Evolutionary conservation across 2,113 vertebrate species (phyloP), one percentile per base, ranked within the genome.

Genomic region (Pterocles burchelli): DNA sequence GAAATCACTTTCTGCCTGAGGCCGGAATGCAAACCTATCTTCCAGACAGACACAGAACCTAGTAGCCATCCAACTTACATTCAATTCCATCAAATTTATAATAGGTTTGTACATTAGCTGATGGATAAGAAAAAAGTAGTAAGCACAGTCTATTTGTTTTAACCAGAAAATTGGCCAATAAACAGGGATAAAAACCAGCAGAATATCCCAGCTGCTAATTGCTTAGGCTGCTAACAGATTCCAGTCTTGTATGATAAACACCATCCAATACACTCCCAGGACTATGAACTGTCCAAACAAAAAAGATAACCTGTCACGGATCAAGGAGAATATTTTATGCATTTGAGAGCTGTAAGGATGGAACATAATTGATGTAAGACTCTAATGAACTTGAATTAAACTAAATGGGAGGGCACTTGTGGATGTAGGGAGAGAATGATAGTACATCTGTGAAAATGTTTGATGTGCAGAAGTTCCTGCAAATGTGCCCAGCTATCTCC

Each of bases 1-100:
- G 59, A 91, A 95, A 85, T 77, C 28, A 48, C 55, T 87, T 85
- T 86, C 76, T 85, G 84, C 96, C 84, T 48, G 59, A 94, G 89
- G 78, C 67, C 83, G 71, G 38, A 88, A 80, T 34, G 31, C 76
- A 95, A 91, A 83, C 43, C n/a, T 62, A 21, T 57, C 72, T 89
- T 89, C 70, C 34, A 74, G 63, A 72, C 16, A 68, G 61, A 90
- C 61, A 38, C 48, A 85, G 67, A 94, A 72, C 15, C 14, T 38
- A 87, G 61, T 45, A 49, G n/a, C 68, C 54, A 91, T 31, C 52
- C 66, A 93, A 81, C n/a, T 83, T 81, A 49, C 28, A 84, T 33
- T 81, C 85, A 95, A 92, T 46, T 15, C 38, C 63, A 70, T 20
- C 11, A 5, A 79, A 83, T 33, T 73, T 76, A 16, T 51, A 48